Evolutionary conservation across 2,888 invertebrate species (phyloP).

Genomic region (Plutella xylostella): DNA sequence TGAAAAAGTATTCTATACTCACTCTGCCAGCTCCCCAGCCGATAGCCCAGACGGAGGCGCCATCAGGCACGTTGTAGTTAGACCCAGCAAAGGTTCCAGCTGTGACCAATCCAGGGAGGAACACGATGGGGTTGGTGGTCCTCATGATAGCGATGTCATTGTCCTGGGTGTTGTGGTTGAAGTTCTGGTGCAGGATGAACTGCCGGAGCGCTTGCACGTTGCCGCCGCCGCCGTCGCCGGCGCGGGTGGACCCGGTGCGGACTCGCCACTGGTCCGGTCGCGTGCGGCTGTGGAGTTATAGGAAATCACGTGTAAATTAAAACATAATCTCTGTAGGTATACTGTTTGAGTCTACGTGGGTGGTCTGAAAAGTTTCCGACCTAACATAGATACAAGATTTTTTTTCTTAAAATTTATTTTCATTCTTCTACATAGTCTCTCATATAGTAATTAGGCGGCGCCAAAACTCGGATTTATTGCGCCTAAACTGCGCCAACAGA

Average conservation of each 20-base stretch:
- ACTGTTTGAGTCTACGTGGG: too few species aligned
- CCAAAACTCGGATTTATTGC: too few species aligned
- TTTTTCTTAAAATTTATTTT: too few species aligned
- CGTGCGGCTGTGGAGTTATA: neutral
- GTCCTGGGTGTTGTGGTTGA: conserved; percentile 1
- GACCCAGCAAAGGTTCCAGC: conserved; percentile 2
- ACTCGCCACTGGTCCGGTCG: conserved; percentile 24
- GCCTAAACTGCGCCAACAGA: too few species aligned
- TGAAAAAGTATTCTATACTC: too few species aligned
- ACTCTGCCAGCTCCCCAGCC: too few species aligned
- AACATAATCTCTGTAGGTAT: too few species aligned
- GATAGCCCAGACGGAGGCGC: too few species aligned
- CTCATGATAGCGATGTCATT: conserved; percentile 5
- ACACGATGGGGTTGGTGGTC: neutral
- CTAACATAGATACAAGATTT: too few species aligned
- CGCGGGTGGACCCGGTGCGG: conserved; percentile 31
- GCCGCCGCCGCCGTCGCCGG: conserved; percentile 34
- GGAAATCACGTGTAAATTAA: neutral
- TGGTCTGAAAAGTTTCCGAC: too few species aligned
- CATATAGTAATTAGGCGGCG: too few species aligned
- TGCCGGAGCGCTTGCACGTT: conserved; percentile 17
- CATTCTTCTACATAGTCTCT: too few species aligned
- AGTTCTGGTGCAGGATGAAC: conserved; percentile 15
- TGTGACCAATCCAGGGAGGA: neutral
- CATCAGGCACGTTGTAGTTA: conserved; percentile 7